Evolutionary conservation across 2,797 vertebrate species (phyloP).

Genomic region (Leptodon cayanensis): DNA sequence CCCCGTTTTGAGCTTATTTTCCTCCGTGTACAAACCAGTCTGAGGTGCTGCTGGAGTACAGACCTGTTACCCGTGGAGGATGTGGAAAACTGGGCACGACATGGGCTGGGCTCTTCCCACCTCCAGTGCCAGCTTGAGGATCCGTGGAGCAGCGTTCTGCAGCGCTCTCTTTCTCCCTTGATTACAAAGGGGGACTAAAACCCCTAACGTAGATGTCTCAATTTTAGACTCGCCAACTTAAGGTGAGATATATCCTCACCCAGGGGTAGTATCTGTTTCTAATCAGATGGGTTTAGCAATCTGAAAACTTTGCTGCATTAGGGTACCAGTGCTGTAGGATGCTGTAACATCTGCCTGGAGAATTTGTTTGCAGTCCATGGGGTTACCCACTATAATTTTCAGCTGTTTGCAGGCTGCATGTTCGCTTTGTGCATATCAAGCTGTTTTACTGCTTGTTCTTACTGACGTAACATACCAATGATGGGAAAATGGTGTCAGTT

Average conservation of each 20-base stretch:
- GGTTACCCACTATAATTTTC: neutral
- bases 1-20: accelerated
- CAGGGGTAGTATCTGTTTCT: neutral
- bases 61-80: neutral
- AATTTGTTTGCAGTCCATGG: neutral
- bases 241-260: neutral
- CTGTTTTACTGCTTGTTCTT: neutral
- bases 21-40: neutral
- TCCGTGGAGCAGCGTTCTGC: accelerated
- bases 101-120: neutral
- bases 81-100: neutral
- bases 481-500: neutral
- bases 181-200: neutral
- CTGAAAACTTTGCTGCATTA: neutral
- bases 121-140: accelerated
- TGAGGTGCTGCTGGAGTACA: neutral
- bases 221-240: neutral
- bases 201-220: accelerated
- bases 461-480: neutral
- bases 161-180: neutral
- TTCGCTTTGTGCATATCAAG: neutral
- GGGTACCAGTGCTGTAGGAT: neutral
- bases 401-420: neutral
- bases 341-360: neutral
- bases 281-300: neutral